Evolutionary conservation across 2,888 invertebrate genomes (phyloP).

Genomic region (Diloba caeruleocephala): DNA sequence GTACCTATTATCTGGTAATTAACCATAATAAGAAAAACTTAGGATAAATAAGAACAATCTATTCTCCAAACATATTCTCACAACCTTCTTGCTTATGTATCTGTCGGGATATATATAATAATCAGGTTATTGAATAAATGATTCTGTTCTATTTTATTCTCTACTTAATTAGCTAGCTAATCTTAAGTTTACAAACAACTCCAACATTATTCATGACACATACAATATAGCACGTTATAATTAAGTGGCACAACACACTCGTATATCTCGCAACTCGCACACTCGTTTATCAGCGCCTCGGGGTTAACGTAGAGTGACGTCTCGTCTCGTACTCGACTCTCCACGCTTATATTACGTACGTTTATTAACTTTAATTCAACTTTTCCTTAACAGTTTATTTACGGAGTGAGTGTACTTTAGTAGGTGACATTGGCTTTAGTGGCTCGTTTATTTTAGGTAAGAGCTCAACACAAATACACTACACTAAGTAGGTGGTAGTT

Average conservation of each 20-base stretch:
- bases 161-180: not conserved
- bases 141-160: too few relatives aligned
- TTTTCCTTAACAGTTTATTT: constrained; percentile 35
- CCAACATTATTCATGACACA: constrained; percentile 21
- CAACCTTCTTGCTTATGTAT: too few relatives aligned
- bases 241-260: constrained; percentile 43
- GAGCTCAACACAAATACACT: too few relatives aligned
- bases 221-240: constrained; percentile 25
- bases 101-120: too few relatives aligned
- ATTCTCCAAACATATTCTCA: too few relatives aligned
- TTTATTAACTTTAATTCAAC: constrained; percentile 48
- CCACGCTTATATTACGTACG: constrained; percentile 38
- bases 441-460: constrained; percentile 6
- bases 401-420: constrained; percentile 20
- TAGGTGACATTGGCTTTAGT: constrained; percentile 32
- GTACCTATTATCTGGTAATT: too few relatives aligned
- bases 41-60: too few relatives aligned
- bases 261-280: constrained; percentile 14
- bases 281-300: constrained; percentile 44
- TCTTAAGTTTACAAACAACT: not conserved
- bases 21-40: too few relatives aligned
- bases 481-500: too few relatives aligned
- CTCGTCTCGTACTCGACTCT: constrained; percentile 36
- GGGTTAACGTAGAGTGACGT: constrained; percentile 34
- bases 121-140: too few relatives aligned